Evolutionary conservation across 2,797 vertebrate species (phyloP).

Genomic region (Rhinatrema bivittatum): DNA sequence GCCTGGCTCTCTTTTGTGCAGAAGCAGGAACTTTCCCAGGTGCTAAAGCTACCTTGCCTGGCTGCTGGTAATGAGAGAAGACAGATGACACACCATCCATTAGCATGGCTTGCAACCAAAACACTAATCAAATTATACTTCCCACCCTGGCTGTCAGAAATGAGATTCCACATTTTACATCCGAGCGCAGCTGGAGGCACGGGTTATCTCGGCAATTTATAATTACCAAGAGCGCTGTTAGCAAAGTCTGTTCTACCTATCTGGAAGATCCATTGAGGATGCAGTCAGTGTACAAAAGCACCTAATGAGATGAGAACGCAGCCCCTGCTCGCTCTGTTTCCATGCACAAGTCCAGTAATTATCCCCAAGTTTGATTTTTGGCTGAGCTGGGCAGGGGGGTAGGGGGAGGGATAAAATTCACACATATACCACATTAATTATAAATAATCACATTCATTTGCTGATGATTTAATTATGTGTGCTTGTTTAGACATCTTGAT

Average conservation of each 20-base stretch:
- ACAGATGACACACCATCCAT: slow-evolving; percentile 7
- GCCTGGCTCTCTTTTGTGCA: too few relatives aligned
- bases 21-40: too few relatives aligned
- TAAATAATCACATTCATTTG: slow-evolving; percentile 9
- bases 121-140: slow-evolving; percentile 31
- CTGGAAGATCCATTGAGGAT: slow-evolving; percentile 18
- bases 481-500: slow-evolving; percentile 14
- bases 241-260: slow-evolving; percentile 15
- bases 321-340: too few relatives aligned
- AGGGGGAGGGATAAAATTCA: slow-evolving; percentile 12
- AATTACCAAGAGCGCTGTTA: slow-evolving; percentile 3
- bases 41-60: slow-evolving; percentile 11
- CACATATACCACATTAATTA: slow-evolving; percentile 33
- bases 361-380: too few relatives aligned
- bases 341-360: slow-evolving; percentile 10
- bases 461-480: slow-evolving; percentile 15
- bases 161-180: slow-evolving; percentile 21
- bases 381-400: too few relatives aligned
- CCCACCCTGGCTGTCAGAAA: slow-evolving; percentile 21
- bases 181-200: slow-evolving; percentile 2
- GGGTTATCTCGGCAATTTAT: slow-evolving; percentile 20
- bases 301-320: too few relatives aligned
- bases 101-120: background rate
- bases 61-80: slow-evolving; percentile 1
- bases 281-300: too few relatives aligned